Conservation (phyloP, 2,113 vertebrate genomes). For the Nothoprocta perdicaria region DNA sequence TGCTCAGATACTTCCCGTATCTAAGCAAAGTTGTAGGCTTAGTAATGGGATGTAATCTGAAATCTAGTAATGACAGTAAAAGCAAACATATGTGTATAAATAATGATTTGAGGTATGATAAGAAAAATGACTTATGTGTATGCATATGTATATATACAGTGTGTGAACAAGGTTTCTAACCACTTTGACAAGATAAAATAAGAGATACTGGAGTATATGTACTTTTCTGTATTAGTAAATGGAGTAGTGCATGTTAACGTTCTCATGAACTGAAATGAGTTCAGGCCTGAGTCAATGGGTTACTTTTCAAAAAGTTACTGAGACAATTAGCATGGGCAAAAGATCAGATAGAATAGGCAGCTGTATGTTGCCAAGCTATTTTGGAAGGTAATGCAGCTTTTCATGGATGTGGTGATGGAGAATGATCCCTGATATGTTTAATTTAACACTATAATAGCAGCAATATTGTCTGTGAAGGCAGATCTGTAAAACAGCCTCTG, state of each 20-base stretch:
- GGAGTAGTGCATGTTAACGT: neutral
- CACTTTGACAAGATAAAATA: neutral
- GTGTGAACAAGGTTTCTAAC: neutral
- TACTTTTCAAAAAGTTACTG: neutral
- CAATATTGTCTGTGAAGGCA: neutral
- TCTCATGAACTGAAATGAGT: neutral
- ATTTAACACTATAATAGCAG: neutral
- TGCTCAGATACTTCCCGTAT: neutral
- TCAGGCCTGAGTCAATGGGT: neutral
- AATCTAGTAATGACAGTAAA: neutral
- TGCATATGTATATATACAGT: neutral
- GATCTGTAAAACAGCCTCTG: neutral
- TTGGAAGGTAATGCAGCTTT: neutral
- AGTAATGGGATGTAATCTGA: neutral
- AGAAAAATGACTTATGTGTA: neutral
- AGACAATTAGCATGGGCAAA: rapidly evolving
- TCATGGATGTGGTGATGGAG: neutral
- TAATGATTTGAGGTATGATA: neutral
- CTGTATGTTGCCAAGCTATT: neutral
- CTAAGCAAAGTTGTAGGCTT: neutral
- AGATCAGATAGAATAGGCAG: neutral
- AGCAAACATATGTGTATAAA: neutral
- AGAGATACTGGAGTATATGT: neutral
- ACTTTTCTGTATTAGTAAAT: neutral
- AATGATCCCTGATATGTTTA: neutral